Conservation (phyloP, 1,140 invertebrate genomes). For the Fopius arisanus region DNA sequence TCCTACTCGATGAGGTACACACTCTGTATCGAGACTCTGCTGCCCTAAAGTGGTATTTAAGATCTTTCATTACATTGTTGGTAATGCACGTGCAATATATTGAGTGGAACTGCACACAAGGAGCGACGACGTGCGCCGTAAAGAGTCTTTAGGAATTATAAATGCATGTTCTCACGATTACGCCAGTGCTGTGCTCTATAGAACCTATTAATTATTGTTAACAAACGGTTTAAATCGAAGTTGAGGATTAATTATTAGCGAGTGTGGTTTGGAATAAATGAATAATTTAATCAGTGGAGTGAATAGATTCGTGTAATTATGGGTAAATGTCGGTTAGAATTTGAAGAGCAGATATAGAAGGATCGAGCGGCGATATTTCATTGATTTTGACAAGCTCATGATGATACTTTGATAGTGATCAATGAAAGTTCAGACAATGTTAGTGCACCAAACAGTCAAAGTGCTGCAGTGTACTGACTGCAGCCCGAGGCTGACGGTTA, state of each 20-base stretch:
- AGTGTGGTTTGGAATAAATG: no score
- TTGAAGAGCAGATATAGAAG: no score
- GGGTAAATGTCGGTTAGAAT: no score
- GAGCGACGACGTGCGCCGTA: background rate
- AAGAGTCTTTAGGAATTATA: background rate
- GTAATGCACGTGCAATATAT: slow-evolving; percentile 38
- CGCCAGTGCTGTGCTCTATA: no score
- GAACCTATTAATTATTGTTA: no score
- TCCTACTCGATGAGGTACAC: background rate
- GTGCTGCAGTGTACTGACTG: slow-evolving; percentile 31
- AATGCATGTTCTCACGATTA: background rate
- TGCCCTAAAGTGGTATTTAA: background rate
- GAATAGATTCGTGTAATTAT: no score
- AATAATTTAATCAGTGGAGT: no score
- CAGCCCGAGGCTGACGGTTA: slow-evolving; percentile 3
- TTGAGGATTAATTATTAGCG: no score
- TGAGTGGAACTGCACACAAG: slow-evolving; percentile 13
- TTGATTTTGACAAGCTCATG: no score
- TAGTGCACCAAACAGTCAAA: slow-evolving; percentile 5
- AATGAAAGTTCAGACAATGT: background rate
- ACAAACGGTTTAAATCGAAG: no score
- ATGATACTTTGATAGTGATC: no score
- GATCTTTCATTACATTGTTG: slow-evolving; percentile 26
- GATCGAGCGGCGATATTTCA: no score
- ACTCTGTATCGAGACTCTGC: background rate